Base-by-base conservation (phyloP, 2,797 vertebrate genomes). In the Sebastes taczanowskii region DNA sequence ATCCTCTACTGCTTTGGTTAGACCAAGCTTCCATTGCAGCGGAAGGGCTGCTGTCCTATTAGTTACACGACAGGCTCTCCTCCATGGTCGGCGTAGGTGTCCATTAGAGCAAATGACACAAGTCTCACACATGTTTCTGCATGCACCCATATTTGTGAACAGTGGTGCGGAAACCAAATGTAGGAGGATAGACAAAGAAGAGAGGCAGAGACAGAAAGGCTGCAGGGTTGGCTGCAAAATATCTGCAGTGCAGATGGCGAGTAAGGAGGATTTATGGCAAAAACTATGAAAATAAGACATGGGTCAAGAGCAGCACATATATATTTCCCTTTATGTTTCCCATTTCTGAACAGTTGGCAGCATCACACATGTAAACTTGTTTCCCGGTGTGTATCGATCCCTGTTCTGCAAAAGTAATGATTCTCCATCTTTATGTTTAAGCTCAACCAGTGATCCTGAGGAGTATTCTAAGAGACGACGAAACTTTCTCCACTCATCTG, bases 401-500 rank as follows among this genome's bases (percentile, higher is more conserved):
- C 10, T n/a, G 7, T 35, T 62, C 22, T 53, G 38, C 25, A 27
- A 53, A 74, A 32, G 22, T 74, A 53, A 81, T 22, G 4, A 46
- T 61, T 76, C 35, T 65, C 22, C n/a, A 3, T 78, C 20, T 85
- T 74, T 82, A 11, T 90, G n/a, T 84, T 84, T 10, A 60, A 95
- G 94, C 78, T 88, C 91, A 88, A 79, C 75, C 91, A 3, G 77
- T 95, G 78, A 80, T 84, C 35, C 86, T 96, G 14, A 86, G 77
- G 78, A 94, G 49, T 18, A 18, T 96, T 64, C 89, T 96, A 27
- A 88, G 74, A 79, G 92, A 94, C 71, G 77, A 93, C 7, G 94
- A 96, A 89, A 95, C 88, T 2, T 95, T 96, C 86, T 93, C 93
- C 4, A 55, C 81, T 10, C 91, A 94, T 84, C 89, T 96, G 79